Evolutionary conservation across 2,113 vertebrate species (phyloP).

Genomic region (Thalassarche chlororhynchos): DNA sequence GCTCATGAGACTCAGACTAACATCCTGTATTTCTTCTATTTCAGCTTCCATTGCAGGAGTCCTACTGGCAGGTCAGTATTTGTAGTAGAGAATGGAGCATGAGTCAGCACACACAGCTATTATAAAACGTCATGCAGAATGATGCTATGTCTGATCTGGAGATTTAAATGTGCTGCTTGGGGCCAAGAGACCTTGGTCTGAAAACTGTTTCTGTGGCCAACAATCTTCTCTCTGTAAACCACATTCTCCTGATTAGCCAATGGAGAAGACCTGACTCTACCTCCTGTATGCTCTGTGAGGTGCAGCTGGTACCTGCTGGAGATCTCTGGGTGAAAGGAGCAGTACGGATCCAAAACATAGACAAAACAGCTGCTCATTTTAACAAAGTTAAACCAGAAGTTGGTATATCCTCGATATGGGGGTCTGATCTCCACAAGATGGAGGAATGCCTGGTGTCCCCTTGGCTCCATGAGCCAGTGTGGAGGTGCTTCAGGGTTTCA

Average conservation of each 20-base stretch:
- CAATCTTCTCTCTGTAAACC: background rate
- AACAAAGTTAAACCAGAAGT: background rate
- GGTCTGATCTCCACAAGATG: background rate
- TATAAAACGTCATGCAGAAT: background rate
- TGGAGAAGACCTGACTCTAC: background rate
- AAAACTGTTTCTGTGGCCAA: background rate
- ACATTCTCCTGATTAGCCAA: background rate
- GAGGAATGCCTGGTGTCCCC: background rate
- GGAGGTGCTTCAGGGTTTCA: background rate
- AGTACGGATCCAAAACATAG: background rate
- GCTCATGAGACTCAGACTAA: background rate
- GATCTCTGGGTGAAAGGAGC: background rate
- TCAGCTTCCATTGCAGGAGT: background rate
- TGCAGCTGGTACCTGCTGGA: background rate
- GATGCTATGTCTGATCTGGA: background rate
- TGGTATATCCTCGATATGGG: rapidly evolving
- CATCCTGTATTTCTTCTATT: background rate
- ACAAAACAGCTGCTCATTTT: background rate
- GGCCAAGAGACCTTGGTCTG: background rate
- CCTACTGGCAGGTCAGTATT: background rate
- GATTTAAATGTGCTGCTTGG: background rate
- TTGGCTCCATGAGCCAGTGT: background rate
- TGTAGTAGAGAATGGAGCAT: too few species aligned
- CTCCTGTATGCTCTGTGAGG: background rate
- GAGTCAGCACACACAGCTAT: too few species aligned